Evolutionary conservation across 2,113 vertebrate genomes (phyloP).

Genomic region (Tyrannus savana): DNA sequence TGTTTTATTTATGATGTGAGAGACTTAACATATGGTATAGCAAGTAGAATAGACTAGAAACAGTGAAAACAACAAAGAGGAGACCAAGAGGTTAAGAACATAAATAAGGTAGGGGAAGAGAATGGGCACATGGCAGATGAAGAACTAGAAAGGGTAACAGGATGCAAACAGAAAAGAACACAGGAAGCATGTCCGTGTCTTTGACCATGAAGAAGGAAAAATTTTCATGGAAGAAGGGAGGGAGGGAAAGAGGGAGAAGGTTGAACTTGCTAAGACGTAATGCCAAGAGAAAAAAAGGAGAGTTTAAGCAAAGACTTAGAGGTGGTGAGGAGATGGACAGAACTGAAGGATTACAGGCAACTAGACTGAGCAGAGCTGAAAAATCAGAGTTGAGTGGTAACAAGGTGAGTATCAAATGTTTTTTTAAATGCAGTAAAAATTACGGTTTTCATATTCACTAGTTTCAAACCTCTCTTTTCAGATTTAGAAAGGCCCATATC

Average conservation of each 20-base stretch:
- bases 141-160: not conserved
- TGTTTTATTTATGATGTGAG: slow-evolving; percentile 59
- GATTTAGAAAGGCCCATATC: not conserved
- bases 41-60: not conserved
- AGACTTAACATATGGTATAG: slow-evolving; percentile 46
- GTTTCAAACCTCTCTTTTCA: not conserved
- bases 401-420: not conserved
- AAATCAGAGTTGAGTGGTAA: not conserved
- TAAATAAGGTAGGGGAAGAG: not conserved
- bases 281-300: not conserved
- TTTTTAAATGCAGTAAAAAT: not conserved
- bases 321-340: not conserved
- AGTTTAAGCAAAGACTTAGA: not conserved
- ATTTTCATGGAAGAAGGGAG: not conserved
- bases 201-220: not conserved
- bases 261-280: not conserved
- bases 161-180: not conserved
- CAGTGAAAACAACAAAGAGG: slow-evolving; percentile 16
- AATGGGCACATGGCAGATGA: not conserved
- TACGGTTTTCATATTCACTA: not conserved
- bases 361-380: not conserved
- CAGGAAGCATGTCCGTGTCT: not conserved
- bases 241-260: not conserved
- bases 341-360: not conserved
- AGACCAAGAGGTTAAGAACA: slow-evolving; percentile 24